Base-by-base conservation (phyloP, 2,888 invertebrate genomes). In the Chamaedrilus cognettii region DNA sequence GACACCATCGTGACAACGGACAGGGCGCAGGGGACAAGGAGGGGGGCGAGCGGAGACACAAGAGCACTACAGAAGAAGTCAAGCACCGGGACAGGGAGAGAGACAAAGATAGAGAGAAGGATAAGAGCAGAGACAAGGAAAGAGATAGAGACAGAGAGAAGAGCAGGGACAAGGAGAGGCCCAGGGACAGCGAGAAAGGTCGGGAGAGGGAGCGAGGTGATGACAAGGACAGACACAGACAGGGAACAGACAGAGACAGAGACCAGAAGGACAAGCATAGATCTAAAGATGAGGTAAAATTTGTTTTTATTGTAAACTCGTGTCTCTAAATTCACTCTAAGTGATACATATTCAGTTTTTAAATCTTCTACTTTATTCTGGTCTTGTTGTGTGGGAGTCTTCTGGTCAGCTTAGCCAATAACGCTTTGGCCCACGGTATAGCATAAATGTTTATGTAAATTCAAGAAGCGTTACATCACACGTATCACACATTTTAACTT, bases 201-300 rank as follows among this genome's bases (percentile, higher is more conserved):
- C 11, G 26, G 26, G 55, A 52, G 11, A 52, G 55, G 28, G 55
- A 52, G 11, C 11, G 26, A 52, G 23, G 26, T 7, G 26, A 26
- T 7, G 55, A 52, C 28, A 52, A 19, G 42, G 19, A 42, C 42
- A 42, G 42, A 42, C 11, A 42, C 42, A 42, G 19, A 42, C 11
- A 42, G 11, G 19, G 42, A 42, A 19, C 7, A 57, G 31, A 3
- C 31, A 57, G 30, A 2, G 28, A 57, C 30, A 57, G 31, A 31
- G 5, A 7, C n/a, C 26, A 57, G 31, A 31, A 60, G 5, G n/a
- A n/a, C 4, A 60, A n/a, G 35, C 60, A 60, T 19, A 32, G 60
- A 15, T 35, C 60, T 60, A 60, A 35, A 60, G 60, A 34, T 11
- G 60, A 60, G 35, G n/a, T n/a, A n/a, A n/a, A n/a, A n/a, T n/a